Evolutionary conservation across 2,888 invertebrate genomes (phyloP).

Genomic region (Melitaea athalia): DNA sequence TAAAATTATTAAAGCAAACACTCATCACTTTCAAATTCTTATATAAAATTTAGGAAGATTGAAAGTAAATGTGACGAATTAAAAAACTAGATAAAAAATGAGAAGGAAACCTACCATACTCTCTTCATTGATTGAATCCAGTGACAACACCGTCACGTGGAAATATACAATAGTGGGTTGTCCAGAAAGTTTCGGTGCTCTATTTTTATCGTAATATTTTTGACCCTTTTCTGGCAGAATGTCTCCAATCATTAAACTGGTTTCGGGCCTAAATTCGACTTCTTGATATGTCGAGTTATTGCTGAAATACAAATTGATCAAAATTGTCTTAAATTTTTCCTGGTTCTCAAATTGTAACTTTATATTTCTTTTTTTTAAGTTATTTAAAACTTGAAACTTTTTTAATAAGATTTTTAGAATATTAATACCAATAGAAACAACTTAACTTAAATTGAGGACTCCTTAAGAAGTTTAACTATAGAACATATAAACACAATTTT

Average conservation of each 20-base stretch:
- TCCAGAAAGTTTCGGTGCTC: constrained; percentile 92
- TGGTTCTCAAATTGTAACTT: background rate
- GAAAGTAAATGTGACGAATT: too few species aligned
- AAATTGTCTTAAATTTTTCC: background rate
- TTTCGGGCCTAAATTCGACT: constrained; percentile 69
- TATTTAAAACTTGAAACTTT: too few species aligned
- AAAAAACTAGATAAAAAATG: background rate
- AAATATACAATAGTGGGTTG: constrained; percentile 95
- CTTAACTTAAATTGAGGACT: too few species aligned
- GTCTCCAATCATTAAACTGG: constrained; percentile 88
- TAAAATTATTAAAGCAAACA: too few species aligned
- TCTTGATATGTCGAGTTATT: constrained; percentile 74
- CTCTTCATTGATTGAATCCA: constrained; percentile 97
- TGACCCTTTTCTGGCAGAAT: constrained; percentile 89
- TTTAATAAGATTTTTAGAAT: too few species aligned
- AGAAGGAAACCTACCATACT: constrained; percentile 87
- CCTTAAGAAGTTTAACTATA: background rate
- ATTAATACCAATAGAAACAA: too few species aligned
- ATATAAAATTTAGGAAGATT: too few species aligned
- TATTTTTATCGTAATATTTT: constrained; percentile 94
- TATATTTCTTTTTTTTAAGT: background rate
- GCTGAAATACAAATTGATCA: constrained; percentile 50
- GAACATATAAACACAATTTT: background rate
- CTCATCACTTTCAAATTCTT: too few species aligned
- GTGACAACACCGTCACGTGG: constrained; percentile 93